Base-by-base conservation (phyloP, 2,888 invertebrate species). In the Tubulanus polymorphus region DNA sequence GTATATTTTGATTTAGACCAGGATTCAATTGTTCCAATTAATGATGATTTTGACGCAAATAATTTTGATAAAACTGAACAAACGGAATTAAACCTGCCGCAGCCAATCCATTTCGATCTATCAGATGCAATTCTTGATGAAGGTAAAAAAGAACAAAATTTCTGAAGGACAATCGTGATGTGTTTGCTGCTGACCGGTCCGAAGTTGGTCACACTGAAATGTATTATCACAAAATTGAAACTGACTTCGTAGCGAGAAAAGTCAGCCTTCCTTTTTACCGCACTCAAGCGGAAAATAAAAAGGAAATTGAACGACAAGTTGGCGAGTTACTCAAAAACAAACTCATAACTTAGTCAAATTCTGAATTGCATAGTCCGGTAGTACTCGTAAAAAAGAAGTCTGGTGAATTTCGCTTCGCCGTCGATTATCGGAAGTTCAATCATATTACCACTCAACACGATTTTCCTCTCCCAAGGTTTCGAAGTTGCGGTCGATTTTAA, bases 371-470 rank as follows among this genome's bases (percentile, higher is more conserved):
- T 25, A 53, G 51, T 30, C 61, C 60, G 2, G 59, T 64, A n/a
- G 51, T 63, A 1, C 35, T 64, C 2, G 62, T 60, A 0, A 54
- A 54, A 28, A 61, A 64, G 45, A 54, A 54, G 35, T 47, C 45
- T 25, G 59, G 61, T 5, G 53, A 55, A 3, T 58, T 53, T 10
- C 37, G 66, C 18, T 63, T 66, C 46, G 61, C 59, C 2, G 46
- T 63, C 3, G 61, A 66, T 35, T 64, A 56, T 35, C 25, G 63
- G 0, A 46, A 50, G n/a, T 37, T 64, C 2, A 62, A 62, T 37
- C 50, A 51, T 15, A 50, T 61, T 8, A 62, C 59, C 10, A 25
- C 50, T 10, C 61, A 62, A 20, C 54, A 57, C 1, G 51, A 48
- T 26, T 62, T 58, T 26, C 59, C 61, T 12, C 30, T 64, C 1